Conservation (phyloP, 2,113 vertebrate species). For the Gallinago media region DNA sequence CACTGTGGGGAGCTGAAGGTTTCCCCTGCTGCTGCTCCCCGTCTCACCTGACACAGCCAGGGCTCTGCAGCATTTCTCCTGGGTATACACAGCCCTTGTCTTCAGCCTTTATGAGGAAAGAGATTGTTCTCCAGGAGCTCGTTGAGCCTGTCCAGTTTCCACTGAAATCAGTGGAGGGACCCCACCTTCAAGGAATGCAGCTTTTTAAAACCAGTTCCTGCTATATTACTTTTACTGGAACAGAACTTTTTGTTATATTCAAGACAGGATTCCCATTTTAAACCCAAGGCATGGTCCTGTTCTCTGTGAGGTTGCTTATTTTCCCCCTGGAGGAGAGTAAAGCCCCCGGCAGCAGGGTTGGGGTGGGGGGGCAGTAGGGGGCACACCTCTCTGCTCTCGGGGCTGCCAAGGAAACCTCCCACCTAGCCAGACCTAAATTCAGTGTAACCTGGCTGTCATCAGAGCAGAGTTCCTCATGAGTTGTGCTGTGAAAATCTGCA, state of each 20-base stretch:
- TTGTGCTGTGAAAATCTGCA: not conserved
- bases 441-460: rapidly evolving
- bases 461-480: not conserved
- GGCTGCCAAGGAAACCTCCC: not conserved
- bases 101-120: not conserved
- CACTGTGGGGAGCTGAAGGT: rapidly evolving
- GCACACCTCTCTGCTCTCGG: not conserved
- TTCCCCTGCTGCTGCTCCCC: not conserved
- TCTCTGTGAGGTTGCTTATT: not conserved
- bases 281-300: not conserved
- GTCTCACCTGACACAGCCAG: rapidly evolving
- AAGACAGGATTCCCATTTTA: not conserved
- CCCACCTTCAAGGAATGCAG: too few species aligned
- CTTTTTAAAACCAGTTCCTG: not conserved
- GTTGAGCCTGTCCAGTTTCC: not conserved
- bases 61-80: rapidly evolving
- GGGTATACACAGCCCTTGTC: not conserved
- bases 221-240: not conserved
- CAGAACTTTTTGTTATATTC: not conserved
- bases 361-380: not conserved
- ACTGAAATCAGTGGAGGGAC: not conserved
- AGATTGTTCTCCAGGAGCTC: rapidly evolving
- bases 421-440: rapidly evolving
- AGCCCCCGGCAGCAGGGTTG: not conserved
- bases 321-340: not conserved